Percentiles rank a stretch among this genome's conserved stretches.
Conservation (phyloP, 2,888 invertebrate species). For the Ctena decussata region DNA sequence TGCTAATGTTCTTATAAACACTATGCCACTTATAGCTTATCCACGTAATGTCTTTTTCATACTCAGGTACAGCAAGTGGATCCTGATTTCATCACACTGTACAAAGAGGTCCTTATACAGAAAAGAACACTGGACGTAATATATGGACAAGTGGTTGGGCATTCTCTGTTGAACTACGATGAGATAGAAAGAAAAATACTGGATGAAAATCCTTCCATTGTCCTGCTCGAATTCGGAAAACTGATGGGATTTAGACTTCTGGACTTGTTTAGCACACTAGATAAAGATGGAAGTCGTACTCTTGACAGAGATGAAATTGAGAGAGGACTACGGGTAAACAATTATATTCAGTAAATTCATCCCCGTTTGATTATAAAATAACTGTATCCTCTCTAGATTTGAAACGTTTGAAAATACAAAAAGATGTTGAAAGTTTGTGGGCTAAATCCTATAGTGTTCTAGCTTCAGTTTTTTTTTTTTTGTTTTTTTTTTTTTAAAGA, state of each 20-base stretch:
- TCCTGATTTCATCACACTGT: slow-evolving; percentile 62
- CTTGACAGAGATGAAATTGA: slow-evolving; percentile 76
- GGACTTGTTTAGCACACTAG: slow-evolving; percentile 79
- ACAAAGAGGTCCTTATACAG: slow-evolving; percentile 66
- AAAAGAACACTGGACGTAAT: slow-evolving; percentile 61
- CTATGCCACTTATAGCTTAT: too few species aligned
- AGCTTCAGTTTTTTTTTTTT: too few species aligned
- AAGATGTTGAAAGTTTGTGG: too few species aligned
- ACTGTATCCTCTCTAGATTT: too few species aligned
- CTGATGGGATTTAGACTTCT: slow-evolving; percentile 75
- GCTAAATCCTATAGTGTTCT: too few species aligned
- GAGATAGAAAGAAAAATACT: slow-evolving; percentile 71
- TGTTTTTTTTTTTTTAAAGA: too few species aligned
- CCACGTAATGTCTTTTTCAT: too few species aligned
- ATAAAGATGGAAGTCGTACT: slow-evolving; percentile 78
- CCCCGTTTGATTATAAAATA: too few species aligned
- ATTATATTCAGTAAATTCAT: too few species aligned
- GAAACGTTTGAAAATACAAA: too few species aligned
- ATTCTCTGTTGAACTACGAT: slow-evolving; percentile 54
- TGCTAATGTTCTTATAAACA: too few species aligned
- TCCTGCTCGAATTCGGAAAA: slow-evolving; percentile 76
- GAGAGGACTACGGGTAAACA: slow-evolving; percentile 76
- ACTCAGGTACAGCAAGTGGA: slow-evolving; percentile 76
- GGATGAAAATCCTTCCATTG: slow-evolving; percentile 74
- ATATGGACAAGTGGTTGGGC: slow-evolving; percentile 74